Percentiles rank a stretch among this genome's conserved stretches.
phyloP scores from a whole-genome alignment of 2,888 invertebrate species.

The Hypselothyrea guttata region DNA sequence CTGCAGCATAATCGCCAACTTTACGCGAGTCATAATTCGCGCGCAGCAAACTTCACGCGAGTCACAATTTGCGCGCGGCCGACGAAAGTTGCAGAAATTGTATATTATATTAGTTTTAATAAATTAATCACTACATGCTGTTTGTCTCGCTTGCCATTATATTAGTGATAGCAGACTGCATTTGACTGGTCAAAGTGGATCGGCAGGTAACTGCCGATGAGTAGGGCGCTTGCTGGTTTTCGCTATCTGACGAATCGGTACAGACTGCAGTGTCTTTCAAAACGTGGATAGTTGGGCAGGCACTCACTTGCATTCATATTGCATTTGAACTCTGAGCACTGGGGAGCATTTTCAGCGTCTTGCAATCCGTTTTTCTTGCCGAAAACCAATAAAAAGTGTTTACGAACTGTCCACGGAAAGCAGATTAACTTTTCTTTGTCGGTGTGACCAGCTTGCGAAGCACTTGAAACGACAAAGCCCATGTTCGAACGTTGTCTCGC shows the following conservation, averaged over 20 bases:
- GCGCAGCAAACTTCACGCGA: conserved; percentile 36
- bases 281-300: conserved; percentile 41
- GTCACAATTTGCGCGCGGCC: conserved; percentile 34
- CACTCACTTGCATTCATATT: conserved; percentile 72
- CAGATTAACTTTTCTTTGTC: conserved; percentile 41
- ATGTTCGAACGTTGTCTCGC: no score
- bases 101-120: no score
- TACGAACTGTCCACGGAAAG: conserved; percentile 54
- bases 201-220: conserved; percentile 22
- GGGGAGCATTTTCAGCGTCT: conserved; percentile 56
- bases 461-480: conserved; percentile 6
- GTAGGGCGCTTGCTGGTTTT: conserved; percentile 25
- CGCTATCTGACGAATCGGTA: conserved; percentile 42
- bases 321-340: conserved; percentile 55
- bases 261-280: conserved; percentile 57
- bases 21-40: conserved; percentile 27
- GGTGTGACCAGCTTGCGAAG: conserved; percentile 37
- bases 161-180: conserved; percentile 20
- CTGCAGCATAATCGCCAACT: no score
- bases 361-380: conserved; percentile 45
- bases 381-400: conserved; percentile 62
- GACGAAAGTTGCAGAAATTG: no score
- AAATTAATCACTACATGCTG: no score
- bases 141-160: conserved; percentile 13
- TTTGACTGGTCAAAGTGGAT: conserved; percentile 7